Evolutionary conservation across 1,140 invertebrate species (phyloP).

Genomic region (Orius insidiosus): DNA sequence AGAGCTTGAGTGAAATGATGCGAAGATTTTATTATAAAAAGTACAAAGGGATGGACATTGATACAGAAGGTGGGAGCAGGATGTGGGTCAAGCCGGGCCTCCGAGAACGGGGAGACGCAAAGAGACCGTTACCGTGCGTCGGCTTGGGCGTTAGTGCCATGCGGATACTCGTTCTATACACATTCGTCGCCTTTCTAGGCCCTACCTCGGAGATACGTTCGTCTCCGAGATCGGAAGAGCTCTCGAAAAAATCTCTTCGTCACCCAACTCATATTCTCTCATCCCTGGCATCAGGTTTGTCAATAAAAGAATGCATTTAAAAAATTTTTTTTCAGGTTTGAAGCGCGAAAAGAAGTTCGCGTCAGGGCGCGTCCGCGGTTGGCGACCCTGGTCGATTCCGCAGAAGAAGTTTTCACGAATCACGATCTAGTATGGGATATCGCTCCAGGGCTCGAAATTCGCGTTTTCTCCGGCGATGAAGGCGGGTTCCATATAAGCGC

Average conservation of each 20-base stretch:
- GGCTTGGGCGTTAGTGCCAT: too few species aligned
- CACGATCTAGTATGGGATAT: constrained; percentile 4
- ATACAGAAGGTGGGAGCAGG: too few species aligned
- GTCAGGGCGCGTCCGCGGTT: background rate
- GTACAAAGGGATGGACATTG: too few species aligned
- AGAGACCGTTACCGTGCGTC: too few species aligned
- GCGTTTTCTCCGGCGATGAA: background rate
- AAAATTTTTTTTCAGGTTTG: background rate
- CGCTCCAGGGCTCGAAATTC: constrained; percentile 6
- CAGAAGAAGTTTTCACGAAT: constrained; percentile 3
- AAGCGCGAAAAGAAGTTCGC: too few species aligned
- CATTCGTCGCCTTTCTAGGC: background rate
- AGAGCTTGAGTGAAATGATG: too few species aligned
- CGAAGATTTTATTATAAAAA: too few species aligned
- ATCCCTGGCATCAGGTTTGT: constrained; percentile 1
- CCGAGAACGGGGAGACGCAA: too few species aligned
- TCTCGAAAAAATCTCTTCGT: background rate
- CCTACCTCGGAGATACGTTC: background rate
- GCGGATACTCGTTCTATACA: background rate
- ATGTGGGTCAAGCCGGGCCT: too few species aligned
- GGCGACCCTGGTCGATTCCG: constrained; percentile 5
- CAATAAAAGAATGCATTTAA: background rate
- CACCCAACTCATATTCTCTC: background rate
- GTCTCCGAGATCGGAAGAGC: constrained; percentile 10
- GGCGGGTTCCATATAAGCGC: constrained; percentile 3